Evolutionary conservation across 1,140 invertebrate genomes (phyloP), one percentile per base, ranked within the genome.

Genomic region (Drusus annulatus): DNA sequence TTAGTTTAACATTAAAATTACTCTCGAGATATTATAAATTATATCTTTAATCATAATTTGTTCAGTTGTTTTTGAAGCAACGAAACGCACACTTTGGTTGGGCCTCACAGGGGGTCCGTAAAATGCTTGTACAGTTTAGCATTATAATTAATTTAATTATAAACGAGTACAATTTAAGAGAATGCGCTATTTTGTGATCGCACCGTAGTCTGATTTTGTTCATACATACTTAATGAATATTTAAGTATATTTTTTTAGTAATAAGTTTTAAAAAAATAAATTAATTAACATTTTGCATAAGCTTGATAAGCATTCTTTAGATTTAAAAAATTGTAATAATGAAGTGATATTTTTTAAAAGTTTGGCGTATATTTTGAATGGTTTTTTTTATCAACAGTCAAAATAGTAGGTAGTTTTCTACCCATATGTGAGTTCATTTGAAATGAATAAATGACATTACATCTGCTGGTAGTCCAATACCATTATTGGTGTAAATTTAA

Each of bases 151-250:
- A 15, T 60, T 60, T 60, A 60, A 60, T 60, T 19, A 60, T 60
- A 60, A 60, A 45, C 36, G 10, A 19, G 56, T 60, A 60, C 56
- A 23, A 60, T 60, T 60, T 60, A 60, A 60, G 56, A 19, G 56
- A 60, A 60, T 56, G 56, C 56, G 56, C 56, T 60, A 17, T 60
- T 60, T n/a, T 60, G 56, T 60, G 56, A 60, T 23, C 56, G 56
- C 56, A 60, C 56, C 6, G 56, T 60, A 60, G 56, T 60, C 56
- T 60, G 56, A 60, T 60, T 19, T 60, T 60, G 56, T 60, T 60
- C 23, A 23, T 45, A 45, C 36, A 45, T 45, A 45, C 36, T 45
- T 60, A 60, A 60, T 19, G 56, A 23, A 60, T 60, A 60, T 60
- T 60, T 60, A 21, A 60, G 56, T 60, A 60, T 60, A 60, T 21